Conservation (phyloP, 2,113 vertebrate species). For the Pelvicachromis taeniatus region DNA sequence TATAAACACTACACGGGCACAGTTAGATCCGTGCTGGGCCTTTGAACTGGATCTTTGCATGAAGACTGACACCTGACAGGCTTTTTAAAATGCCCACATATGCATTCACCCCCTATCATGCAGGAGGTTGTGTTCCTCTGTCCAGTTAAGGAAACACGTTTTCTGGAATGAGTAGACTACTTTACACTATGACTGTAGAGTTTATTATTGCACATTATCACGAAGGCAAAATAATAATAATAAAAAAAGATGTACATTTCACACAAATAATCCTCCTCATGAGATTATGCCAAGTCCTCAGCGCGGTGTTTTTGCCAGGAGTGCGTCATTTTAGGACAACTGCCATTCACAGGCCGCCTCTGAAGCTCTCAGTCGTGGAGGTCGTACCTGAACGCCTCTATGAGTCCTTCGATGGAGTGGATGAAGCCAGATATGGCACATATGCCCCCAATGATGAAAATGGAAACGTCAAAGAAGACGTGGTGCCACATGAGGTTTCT, state of each 20-base stretch:
- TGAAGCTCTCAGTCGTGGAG: slow-evolving; percentile 77
- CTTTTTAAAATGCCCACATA: neutral
- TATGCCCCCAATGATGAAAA: slow-evolving; percentile 94
- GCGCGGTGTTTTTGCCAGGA: neutral
- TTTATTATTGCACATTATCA: slow-evolving; percentile 73
- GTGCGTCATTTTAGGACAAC: neutral
- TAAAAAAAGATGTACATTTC: slow-evolving; percentile 62
- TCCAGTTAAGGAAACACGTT: slow-evolving; percentile 29
- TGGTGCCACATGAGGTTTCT: slow-evolving; percentile 95
- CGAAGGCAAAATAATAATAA: slow-evolving; percentile 55
- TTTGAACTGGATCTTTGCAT: slow-evolving; percentile 38
- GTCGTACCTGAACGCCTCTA: slow-evolving; percentile 88
- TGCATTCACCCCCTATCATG: slow-evolving; percentile 8
- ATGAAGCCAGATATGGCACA: slow-evolving; percentile 95
- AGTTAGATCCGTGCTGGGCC: slow-evolving; percentile 16
- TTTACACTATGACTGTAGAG: slow-evolving; percentile 57
- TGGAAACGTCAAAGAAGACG: slow-evolving; percentile 95
- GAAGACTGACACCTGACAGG: slow-evolving; percentile 18
- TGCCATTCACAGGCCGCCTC: neutral
- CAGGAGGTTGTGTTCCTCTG: slow-evolving; percentile 3
- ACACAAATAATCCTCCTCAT: slow-evolving; percentile 56
- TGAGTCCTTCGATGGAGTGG: slow-evolving; percentile 93
- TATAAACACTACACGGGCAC: slow-evolving; percentile 57
- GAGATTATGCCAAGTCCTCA: slow-evolving; percentile 12
- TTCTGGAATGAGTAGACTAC: slow-evolving; percentile 46